Base-by-base conservation (phyloP, 2,888 invertebrate species). In the Lasioglossum vierecki region DNA sequence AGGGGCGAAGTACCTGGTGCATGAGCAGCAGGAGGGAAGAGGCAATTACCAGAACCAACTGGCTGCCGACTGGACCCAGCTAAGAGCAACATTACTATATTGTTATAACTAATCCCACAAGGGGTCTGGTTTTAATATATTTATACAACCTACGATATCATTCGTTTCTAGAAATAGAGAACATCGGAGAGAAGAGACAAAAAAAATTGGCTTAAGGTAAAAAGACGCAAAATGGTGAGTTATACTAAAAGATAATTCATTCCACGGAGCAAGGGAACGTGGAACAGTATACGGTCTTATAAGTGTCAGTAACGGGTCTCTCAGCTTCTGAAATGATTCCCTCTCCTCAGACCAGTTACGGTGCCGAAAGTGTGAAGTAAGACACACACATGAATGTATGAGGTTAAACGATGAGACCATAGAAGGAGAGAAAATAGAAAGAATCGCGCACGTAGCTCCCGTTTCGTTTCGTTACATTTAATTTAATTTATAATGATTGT, bases 1-100 rank as follows among this genome's bases (percentile, higher is more conserved):
- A 93, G 91, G 91, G 88, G 83, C 87, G 92, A 57, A 92, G 91
- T 94, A 95, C 94, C 94, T 95, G 93, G 93, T 91, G 92, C 91
- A 91, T 94, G 94, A 93, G 93, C 92, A 92, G 93, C 93, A 91
- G 94, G 93, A 90, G 94, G 94, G 90, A 93, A 93, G 91, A 94
- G 94, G 90, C 94, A 93, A 92, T 93, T 92, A 90, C 93, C 93
- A 92, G 94, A 92, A 93, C 93, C 93, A 92, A 92, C 92, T 91
- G 94, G 93, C 90, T 93, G 94, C 88, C 94, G 94, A 92, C 93
- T 93, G 91, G 94, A 92, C 88, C 94, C 95, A 94, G 93, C 95
- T 95, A 94, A 92, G 93, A 93, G 79, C 91, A 93, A 94, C 88
- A 94, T 90, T 86, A 93, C 91, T 89, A 90, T 90, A 88, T 88